Conservation (phyloP, 1,140 invertebrate species). For the Caenorhabditis inopinata region DNA sequence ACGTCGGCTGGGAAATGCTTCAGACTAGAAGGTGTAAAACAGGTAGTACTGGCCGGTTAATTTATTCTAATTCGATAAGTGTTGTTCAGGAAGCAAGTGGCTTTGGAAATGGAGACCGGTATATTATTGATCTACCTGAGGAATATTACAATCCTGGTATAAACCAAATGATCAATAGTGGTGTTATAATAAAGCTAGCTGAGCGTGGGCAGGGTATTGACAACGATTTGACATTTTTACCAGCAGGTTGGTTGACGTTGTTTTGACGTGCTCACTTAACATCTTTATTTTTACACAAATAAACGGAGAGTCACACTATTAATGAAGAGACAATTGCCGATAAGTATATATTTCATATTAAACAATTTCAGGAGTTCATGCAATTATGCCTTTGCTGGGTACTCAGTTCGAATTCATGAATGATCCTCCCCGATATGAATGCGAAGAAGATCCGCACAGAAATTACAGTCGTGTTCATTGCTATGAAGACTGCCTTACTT, state of each 20-base stretch:
- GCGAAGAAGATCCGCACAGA: slow-evolving; percentile 48
- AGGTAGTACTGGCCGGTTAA: not conserved
- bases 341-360: too few species aligned
- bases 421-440: slow-evolving; percentile 57
- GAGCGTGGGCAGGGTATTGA: slow-evolving; percentile 55
- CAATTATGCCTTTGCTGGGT: slow-evolving; percentile 57
- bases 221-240: slow-evolving; percentile 57
- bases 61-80: not conserved
- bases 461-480: slow-evolving; percentile 58
- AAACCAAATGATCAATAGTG: slow-evolving; percentile 62
- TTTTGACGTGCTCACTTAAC: too few species aligned
- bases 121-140: slow-evolving; percentile 53
- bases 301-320: not conserved
- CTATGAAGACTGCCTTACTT: slow-evolving; percentile 53
- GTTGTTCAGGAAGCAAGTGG: slow-evolving; percentile 44
- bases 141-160: slow-evolving; percentile 55
- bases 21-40: slow-evolving; percentile 48
- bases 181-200: slow-evolving; percentile 57
- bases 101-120: slow-evolving; percentile 52
- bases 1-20: slow-evolving; percentile 56
- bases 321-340: too few species aligned
- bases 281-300: too few species aligned
- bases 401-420: slow-evolving; percentile 62
- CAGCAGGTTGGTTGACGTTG: too few species aligned
- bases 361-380: slow-evolving; percentile 53